A percentile compares a stretch with the other conserved stretches of the same genome.
phyloP scores from a whole-genome alignment of 2,797 vertebrate species.

The Spinus olivaceus region DNA sequence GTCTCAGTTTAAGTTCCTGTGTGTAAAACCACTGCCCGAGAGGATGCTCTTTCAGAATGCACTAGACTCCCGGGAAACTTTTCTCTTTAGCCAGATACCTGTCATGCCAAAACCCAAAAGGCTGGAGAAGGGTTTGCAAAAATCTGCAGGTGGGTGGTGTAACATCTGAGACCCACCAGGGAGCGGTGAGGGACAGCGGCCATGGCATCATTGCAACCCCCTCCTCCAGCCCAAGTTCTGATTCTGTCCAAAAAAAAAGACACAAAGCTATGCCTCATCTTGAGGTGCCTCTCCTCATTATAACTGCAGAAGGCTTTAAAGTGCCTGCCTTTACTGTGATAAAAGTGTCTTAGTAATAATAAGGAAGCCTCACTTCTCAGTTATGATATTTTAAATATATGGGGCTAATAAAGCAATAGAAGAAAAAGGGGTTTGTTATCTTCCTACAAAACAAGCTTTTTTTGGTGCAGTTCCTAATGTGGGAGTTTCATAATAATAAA shows the following conservation, averaged over 20 bases:
- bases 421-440: neutral
- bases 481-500: neutral
- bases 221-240: neutral
- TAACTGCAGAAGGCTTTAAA: neutral
- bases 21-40: neutral
- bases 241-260: neutral
- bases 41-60: neutral
- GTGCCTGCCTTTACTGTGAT: neutral
- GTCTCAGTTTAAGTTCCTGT: neutral
- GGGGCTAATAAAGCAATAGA: neutral
- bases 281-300: neutral
- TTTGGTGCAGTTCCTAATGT: neutral
- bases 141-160: neutral
- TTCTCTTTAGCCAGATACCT: neutral
- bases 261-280: fast-evolving
- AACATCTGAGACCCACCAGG: neutral
- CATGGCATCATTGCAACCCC: fast-evolving
- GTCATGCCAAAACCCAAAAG: neutral
- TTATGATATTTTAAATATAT: neutral
- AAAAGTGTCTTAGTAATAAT: neutral
- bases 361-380: neutral
- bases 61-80: neutral
- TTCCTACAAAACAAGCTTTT: neutral
- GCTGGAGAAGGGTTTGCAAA: neutral
- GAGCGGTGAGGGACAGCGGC: neutral